These are phyloP conservation scores for Melanostoma mellinum DNA, from an alignment of 2,888 invertebrate genomes.

Conservation along the genomic window DNA sequence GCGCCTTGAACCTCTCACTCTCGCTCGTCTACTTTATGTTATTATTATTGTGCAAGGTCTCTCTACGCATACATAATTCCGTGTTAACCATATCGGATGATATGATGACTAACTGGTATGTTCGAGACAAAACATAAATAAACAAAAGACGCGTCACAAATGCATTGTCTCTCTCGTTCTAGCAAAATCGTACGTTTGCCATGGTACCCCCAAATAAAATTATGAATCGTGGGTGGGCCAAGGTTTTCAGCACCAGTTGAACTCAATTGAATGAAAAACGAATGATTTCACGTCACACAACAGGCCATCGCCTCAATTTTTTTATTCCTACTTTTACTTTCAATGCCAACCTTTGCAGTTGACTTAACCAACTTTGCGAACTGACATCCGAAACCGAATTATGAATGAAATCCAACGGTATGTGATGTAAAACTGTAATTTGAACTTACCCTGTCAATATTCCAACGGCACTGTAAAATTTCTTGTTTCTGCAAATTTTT, in stretches of 20 bases:
- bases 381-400: neutral
- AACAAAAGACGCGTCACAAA: conserved; percentile 45
- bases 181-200: conserved; percentile 80
- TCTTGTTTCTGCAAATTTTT: conserved; percentile 67
- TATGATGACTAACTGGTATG: neutral
- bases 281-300: no score
- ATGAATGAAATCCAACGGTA: neutral
- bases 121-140: conserved; percentile 60
- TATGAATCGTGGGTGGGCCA: conserved; percentile 1
- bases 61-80: neutral
- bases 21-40: conserved; percentile 7
- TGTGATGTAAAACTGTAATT: conserved; percentile 12
- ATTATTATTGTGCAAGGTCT: neutral
- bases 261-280: neutral
- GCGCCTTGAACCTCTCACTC: neutral
- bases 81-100: neutral
- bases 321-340: no score
- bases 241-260: neutral
- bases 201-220: neutral
- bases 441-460: conserved; percentile 79
- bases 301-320: no score
- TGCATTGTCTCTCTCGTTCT: conserved; percentile 76
- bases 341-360: no score
- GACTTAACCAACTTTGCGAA: no score
- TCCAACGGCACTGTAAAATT: conserved; percentile 78